Evolutionary conservation across 2,888 invertebrate genomes (phyloP), one percentile per base, ranked within the genome.

Genomic region (Coleophora flavipennella): DNA sequence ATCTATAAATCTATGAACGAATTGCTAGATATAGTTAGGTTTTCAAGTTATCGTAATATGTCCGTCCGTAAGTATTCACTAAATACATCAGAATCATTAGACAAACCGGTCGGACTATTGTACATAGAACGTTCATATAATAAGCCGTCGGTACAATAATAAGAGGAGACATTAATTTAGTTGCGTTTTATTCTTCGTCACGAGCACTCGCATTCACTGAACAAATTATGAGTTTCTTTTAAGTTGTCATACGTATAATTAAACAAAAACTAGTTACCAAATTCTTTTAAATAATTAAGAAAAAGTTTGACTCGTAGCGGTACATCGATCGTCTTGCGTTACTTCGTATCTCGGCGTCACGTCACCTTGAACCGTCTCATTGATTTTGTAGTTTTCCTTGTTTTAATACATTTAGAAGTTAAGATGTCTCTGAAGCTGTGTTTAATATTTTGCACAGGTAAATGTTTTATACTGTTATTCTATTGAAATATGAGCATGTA

Each of bases 381-480:
- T 56, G 65, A 49, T 50, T 51, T 50, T 45, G 59, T 60, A 59
- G 55, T 56, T 76, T 75, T 73, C 72, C 73, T 64, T 47, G 55
- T 66, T 52, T 49, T 20, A 4, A 20, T 20, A 20, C 20, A 20
- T 20, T 20, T 53, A 46, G 45, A 49, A 53, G 57, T 51, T 55
- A 55, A 58, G 64, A 83, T 81, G 81, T 57, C 57, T 63, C 51
- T 59, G 40, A 58, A 54, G 53, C 58, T 69, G 50, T 62, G 50
- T 57, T 56, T 67, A 44, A 48, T 70, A 44, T 54, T 78, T 61
- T 71, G 76, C 68, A 58, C 70, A 43, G 81, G 81, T 83, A 48
- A 83, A 81, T 76, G 6, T 6, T 20, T 20, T 20, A 4, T 4
- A 20, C 20, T 20, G 20, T 20, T 3, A 4, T 20, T 4, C 20